A percentile compares a stretch with the other conserved stretches of the same genome.
phyloP scores from a whole-genome alignment of 37 sponge, comb jelly and placozoan genomes.

The Theonella swinhoei region DNA sequence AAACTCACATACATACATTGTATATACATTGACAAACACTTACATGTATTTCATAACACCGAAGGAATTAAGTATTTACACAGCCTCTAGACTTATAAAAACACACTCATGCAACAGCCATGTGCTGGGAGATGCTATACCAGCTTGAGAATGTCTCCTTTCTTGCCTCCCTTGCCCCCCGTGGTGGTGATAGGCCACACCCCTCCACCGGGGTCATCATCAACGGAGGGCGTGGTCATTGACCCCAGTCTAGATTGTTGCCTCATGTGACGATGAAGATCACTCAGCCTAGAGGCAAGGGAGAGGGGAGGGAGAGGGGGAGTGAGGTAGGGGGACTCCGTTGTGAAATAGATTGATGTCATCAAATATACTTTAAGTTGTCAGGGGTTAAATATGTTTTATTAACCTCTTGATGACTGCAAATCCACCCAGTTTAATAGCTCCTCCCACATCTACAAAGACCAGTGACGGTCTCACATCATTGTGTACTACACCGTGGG shows the following conservation, averaged over 20 bases:
- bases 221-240: slow-evolving; percentile 11
- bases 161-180: slow-evolving; percentile 74
- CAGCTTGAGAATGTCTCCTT: slow-evolving; percentile 80
- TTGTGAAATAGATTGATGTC: background rate
- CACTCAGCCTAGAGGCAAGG: slow-evolving; percentile 49
- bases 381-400: background rate
- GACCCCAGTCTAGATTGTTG: background rate
- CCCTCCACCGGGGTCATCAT: slow-evolving; percentile 1
- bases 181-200: slow-evolving; percentile 40
- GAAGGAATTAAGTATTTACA: background rate
- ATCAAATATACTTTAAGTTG: background rate
- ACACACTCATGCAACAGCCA: too few species aligned
- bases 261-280: slow-evolving; percentile 53
- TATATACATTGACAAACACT: background rate
- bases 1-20: background rate
- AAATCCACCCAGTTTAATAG: slow-evolving; percentile 61
- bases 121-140: too few species aligned
- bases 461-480: slow-evolving; percentile 71
- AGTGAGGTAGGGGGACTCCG: background rate
- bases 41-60: background rate
- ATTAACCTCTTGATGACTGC: slow-evolving; percentile 64
- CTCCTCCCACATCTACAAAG: slow-evolving; percentile 55
- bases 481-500: slow-evolving; percentile 81
- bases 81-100: too few species aligned
- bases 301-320: background rate